Evolutionary conservation across 2,113 vertebrate species (phyloP), one percentile per base, ranked within the genome.

Genomic region (Dicerorhinus sumatrensis): DNA sequence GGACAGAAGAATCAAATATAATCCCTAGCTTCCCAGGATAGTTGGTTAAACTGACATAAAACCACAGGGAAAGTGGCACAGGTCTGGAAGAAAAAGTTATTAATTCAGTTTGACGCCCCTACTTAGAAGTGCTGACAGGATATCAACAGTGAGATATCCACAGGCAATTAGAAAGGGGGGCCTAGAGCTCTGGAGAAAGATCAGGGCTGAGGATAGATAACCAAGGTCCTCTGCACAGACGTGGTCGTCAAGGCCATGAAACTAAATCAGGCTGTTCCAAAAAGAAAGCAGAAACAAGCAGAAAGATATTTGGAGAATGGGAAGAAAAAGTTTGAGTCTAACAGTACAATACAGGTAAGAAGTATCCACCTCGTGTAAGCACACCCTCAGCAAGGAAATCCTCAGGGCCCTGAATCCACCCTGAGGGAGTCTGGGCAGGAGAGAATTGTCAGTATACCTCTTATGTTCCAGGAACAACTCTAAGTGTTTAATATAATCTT

Each of bases 81-180:
- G 3, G 8, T 83, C 60, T 87, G 56, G 56, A 46, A 94, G 60
- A 27, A 95, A 85, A 97, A 62, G 9, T 36, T 81, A 54, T 29
- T 14, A 33, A 9, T 72, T 91, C 70, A 88, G 36, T 36, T 31
- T 75, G 54, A 42, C 0, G 0, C 27, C 80, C 10, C 25, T 36
- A 31, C n/a, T 69, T 62, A 86, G 27, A 77, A 54, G 46, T 60
- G 18, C 51, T 96, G 56, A 80, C 67, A 92, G n/a, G 29, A 13
- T 63, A 80, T 83, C 69, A 42, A 80, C 77, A 60, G 48, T 36
- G 8, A 65, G n/a, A 31, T 29, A 23, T 33, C n/a, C 33, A 23
- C 0, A 46, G 39, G 39, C 36, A 54, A 21, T n/a, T 82, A 60
- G 77, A 62, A 92, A 48, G 12, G 11, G 8, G 12, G 65, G 25